These are phyloP conservation scores for Amphiprion ocellaris DNA, from an alignment of 2,113 vertebrate genomes.

Conservation along the genomic window DNA sequence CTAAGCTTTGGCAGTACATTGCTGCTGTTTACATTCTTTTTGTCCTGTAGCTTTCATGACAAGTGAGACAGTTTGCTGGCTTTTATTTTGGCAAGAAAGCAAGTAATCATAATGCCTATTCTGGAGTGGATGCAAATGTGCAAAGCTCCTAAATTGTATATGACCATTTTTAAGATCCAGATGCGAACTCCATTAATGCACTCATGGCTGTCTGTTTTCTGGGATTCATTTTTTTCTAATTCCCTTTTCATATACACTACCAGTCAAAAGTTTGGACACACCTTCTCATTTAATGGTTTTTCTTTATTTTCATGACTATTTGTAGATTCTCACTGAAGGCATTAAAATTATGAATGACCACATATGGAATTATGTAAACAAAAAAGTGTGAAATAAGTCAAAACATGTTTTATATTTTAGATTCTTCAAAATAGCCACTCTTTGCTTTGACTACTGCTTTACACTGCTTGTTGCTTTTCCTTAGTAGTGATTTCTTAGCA, in stretches of 20 bases:
- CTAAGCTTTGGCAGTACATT: conserved; percentile 34
- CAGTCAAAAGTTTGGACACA: no score
- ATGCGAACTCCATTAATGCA: neutral
- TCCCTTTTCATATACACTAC: neutral
- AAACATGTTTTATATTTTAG: no score
- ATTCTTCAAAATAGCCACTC: no score
- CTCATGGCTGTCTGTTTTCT: conserved; percentile 1
- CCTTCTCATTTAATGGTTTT: no score
- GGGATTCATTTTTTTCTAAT: neutral
- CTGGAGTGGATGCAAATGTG: conserved; percentile 12
- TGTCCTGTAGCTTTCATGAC: conserved; percentile 14
- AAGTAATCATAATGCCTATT: neutral
- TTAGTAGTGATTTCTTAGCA: no score
- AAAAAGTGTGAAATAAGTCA: no score
- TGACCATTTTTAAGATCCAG: neutral
- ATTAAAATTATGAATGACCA: no score
- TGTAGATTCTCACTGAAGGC: no score
- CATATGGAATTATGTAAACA: no score
- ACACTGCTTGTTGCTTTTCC: no score
- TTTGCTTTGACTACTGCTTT: no score
- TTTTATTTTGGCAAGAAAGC: conserved; percentile 5
- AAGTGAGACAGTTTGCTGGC: conserved; percentile 13
- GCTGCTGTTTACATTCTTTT: conserved; percentile 37
- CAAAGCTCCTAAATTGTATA: neutral
- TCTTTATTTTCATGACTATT: no score